Evolutionary conservation across 2,113 vertebrate genomes (phyloP).

Genomic region (Caranx melampygus): DNA sequence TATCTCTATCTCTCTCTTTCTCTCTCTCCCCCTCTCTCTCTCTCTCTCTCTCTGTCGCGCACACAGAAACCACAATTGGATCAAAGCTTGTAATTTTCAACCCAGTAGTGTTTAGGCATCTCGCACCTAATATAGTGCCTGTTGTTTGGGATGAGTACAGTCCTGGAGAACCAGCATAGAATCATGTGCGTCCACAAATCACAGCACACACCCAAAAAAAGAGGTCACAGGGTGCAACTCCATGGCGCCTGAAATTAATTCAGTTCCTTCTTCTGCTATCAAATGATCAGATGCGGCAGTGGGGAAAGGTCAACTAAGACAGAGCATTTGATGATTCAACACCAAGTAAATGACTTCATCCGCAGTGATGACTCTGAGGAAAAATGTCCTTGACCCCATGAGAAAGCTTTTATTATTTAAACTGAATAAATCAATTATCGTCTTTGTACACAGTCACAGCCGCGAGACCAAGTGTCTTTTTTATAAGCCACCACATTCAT

Average conservation of each 20-base stretch:
- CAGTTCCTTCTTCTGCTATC: constrained; percentile 26
- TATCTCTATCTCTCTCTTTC: constrained; percentile 44
- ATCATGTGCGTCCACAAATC: constrained; percentile 76
- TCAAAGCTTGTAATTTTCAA: constrained; percentile 75
- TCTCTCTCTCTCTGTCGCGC: constrained; percentile 33
- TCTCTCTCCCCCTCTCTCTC: constrained; percentile 51
- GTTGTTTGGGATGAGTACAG: constrained; percentile 62
- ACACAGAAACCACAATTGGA: constrained; percentile 62
- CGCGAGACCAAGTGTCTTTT: constrained; percentile 59
- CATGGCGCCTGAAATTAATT: constrained; percentile 27
- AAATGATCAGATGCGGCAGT: constrained; percentile 28
- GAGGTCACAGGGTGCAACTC: constrained; percentile 61
- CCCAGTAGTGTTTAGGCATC: constrained; percentile 36
- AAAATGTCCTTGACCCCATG: constrained; percentile 50
- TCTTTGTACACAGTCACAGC: constrained; percentile 69
- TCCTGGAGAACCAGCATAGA: constrained; percentile 56
- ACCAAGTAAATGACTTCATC: constrained; percentile 32
- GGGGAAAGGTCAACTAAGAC: constrained; percentile 49
- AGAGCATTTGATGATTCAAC: constrained; percentile 63
- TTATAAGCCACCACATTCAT: constrained; percentile 53
- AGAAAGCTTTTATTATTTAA: constrained; percentile 62
- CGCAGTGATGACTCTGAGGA: constrained; percentile 44
- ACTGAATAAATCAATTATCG: constrained; percentile 72
- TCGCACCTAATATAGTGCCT: constrained; percentile 64
- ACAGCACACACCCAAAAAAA: constrained; percentile 52